phyloP scores from a whole-genome alignment of 2,888 invertebrate genomes.

The Encarsia formosa region DNA sequence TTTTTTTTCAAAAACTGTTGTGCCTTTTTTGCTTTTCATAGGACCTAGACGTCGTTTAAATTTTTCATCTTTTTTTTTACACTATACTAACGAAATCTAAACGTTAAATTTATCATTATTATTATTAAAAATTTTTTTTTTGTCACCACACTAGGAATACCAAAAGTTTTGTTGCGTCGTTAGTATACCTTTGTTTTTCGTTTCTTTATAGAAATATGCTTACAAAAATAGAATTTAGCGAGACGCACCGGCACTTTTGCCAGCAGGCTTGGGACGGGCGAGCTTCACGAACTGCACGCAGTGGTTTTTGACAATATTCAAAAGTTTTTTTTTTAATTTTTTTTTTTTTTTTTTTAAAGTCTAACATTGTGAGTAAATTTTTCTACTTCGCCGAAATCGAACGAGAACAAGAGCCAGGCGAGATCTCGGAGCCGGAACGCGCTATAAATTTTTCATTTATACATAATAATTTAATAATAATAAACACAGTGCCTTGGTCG shows the following conservation, averaged over 20 bases:
- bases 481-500: conserved; percentile 40
- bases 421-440: conserved; percentile 13
- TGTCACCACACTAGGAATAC: conserved; percentile 52
- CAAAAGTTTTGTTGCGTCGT: no score
- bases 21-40: no score
- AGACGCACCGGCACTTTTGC: conserved; percentile 48
- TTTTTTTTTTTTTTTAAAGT: conserved; percentile 16
- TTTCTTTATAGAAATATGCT: conserved; percentile 52
- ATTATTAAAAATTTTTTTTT: no score
- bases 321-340: conserved; percentile 13
- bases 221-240: conserved; percentile 53
- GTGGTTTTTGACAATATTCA: conserved; percentile 28
- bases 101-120: conserved; percentile 53
- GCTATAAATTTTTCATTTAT: conserved; percentile 14
- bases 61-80: no score
- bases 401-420: conserved; percentile 23
- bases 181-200: conserved; percentile 49
- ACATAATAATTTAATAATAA: conserved; percentile 24
- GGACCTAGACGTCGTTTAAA: conserved; percentile 53
- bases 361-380: conserved; percentile 18
- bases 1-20: conserved; percentile 40
- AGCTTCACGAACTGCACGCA: conserved; percentile 36
- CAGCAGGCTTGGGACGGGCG: conserved; percentile 41
- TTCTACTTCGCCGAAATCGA: conserved; percentile 20
- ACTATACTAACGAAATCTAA: conserved; percentile 53